Base-by-base conservation (phyloP, 2,797 vertebrate genomes). In the Tolypeutes matacus region DNA sequence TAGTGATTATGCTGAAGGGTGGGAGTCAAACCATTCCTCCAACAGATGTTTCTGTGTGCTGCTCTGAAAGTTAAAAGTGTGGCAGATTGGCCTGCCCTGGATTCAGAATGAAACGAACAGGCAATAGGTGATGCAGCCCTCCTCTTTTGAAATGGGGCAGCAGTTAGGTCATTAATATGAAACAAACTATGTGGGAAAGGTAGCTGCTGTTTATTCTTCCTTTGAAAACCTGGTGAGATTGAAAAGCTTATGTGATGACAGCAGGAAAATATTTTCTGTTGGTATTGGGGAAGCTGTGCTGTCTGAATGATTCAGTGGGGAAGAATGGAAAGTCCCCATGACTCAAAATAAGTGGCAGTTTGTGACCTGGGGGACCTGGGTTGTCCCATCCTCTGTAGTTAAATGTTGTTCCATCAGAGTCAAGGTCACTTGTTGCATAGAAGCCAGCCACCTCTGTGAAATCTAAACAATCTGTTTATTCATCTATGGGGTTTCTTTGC, bases 51-150 rank as follows among this genome's bases (percentile, higher is more conserved):
- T 81, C 53, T 85, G 95, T 46, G 7, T 4, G 31, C 81, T 97
- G 46, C 17, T 7, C 39, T 49, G 42, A 86, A n/a, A 97, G 69
- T 62, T 93, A 62, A 96, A 89, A 90, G 85, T 95, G 90, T 93
- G 96, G 96, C 94, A 97, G 73, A 97, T 91, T 95, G 69, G 51
- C 29, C 94, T 97, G 97, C 70, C 76, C 96, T 86, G 91, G 90
- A 87, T 72, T 98, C 64, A 95, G 9, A 93, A 93, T 87, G 80
- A 97, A 91, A 95, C 60, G 95, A 80, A 78, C 31, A 88, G 90
- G 67, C 31, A 36, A 77, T 96, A 93, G 69, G 82, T 95, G 96
- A 90, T 95, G 84, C 1, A 46, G n/a, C 6, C 7, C 8, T 53
- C 67, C 31, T 72, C 65, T 93, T 95, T 81, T 86, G n/a, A 95